Percentiles rank a stretch among this genome's conserved stretches.
phyloP scores from a whole-genome alignment of 2,888 invertebrate species.

The Dolichomitus sp. region DNA sequence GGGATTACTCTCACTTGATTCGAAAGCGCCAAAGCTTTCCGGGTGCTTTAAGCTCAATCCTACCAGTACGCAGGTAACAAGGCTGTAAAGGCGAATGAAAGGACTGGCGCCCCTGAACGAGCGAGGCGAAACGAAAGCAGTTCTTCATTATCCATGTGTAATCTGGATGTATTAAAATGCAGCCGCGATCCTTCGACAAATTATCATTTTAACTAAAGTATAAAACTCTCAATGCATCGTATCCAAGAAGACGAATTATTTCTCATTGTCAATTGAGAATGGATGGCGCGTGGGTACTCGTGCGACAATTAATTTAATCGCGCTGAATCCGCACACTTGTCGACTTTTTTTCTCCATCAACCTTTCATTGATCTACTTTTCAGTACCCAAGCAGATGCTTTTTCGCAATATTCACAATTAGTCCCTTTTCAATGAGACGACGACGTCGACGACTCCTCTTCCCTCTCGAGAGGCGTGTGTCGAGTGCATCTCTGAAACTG shows the following conservation, averaged over 20 bases:
- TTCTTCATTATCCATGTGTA: conserved; percentile 26
- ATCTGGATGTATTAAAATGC: conserved; percentile 1
- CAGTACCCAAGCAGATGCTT: conserved; percentile 41
- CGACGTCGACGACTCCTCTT: conserved; percentile 34
- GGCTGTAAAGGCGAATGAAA: conserved; percentile 37
- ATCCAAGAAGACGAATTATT: conserved; percentile 14
- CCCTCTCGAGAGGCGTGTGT: conserved; percentile 48
- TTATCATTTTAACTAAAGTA: neutral
- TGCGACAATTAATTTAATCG: conserved; percentile 54
- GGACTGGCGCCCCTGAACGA: neutral
- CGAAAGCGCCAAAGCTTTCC: conserved; percentile 14
- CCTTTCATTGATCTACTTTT: conserved; percentile 49
- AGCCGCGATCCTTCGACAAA: neutral
- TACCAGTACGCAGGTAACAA: neutral
- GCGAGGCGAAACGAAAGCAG: conserved; percentile 8
- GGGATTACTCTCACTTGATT: conserved; percentile 31
- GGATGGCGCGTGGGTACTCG: conserved; percentile 18
- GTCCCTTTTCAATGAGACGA: conserved; percentile 67
- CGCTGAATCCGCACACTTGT: conserved; percentile 27
- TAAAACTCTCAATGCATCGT: conserved; percentile 14
- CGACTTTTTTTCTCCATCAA: conserved; percentile 22
- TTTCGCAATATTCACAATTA: conserved; percentile 67
- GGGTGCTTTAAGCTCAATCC: conserved; percentile 12
- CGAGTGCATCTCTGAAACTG: conserved; percentile 50
- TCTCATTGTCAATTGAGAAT: conserved; percentile 35